Conservation (phyloP, 37 sponge, comb jelly and placozoan genomes). For the Beroe forskalii region DNA sequence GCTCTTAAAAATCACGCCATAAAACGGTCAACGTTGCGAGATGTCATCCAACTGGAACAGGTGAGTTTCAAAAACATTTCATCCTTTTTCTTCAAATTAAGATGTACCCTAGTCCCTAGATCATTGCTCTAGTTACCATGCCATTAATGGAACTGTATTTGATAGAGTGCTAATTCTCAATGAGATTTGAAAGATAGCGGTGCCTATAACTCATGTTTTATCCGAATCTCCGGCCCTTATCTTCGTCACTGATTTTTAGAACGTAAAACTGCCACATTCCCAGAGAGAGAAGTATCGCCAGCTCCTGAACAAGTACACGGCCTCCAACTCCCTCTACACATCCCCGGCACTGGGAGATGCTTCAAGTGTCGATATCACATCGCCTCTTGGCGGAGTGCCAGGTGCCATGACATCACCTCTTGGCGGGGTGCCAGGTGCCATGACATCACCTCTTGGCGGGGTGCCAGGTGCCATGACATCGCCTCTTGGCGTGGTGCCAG, state of each 20-base stretch:
- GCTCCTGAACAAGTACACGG: slow-evolving; percentile 45
- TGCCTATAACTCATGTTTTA: too few relatives aligned
- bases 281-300: slow-evolving; percentile 58
- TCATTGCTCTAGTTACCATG: too few relatives aligned
- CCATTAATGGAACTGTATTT: too few relatives aligned
- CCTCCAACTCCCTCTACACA: not conserved
- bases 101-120: too few relatives aligned
- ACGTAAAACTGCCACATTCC: too few relatives aligned
- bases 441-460: too few relatives aligned
- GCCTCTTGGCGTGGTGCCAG: not conserved
- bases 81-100: too few relatives aligned
- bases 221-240: too few relatives aligned
- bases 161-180: too few relatives aligned
- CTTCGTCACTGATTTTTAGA: too few relatives aligned
- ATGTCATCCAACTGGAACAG: slow-evolving; percentile 61
- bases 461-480: not conserved
- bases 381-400: not conserved
- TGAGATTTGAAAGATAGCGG: too few relatives aligned
- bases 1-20: slow-evolving; percentile 15
- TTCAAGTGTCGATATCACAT: not conserved
- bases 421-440: not conserved
- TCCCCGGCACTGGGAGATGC: not conserved
- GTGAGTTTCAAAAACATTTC: too few relatives aligned
- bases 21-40: slow-evolving; percentile 11
- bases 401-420: not conserved